These are phyloP conservation scores for Peromyscus maniculatus DNA, from an alignment of 2,113 vertebrate species.

Conservation along the genomic window DNA sequence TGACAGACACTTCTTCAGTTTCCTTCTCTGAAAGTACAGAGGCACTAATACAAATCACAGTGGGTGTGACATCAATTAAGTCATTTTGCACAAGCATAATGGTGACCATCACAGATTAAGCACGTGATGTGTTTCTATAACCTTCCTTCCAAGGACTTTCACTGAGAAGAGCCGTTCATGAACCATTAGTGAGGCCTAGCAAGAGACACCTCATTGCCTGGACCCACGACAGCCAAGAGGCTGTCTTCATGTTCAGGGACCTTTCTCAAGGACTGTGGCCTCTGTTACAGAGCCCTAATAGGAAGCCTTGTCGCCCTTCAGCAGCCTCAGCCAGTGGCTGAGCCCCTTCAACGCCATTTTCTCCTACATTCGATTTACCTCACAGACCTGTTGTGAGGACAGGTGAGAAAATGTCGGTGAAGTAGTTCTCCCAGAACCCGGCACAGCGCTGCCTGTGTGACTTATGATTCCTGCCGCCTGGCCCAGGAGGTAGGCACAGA, in stretches of 20 bases:
- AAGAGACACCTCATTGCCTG: not conserved
- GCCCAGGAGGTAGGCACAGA: not conserved
- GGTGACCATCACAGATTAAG: not conserved
- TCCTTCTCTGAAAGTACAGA: not conserved
- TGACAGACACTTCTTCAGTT: not conserved
- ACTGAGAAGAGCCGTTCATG: not conserved
- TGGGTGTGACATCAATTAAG: not conserved
- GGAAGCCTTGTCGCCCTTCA: not conserved
- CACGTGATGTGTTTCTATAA: not conserved
- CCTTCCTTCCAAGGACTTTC: not conserved
- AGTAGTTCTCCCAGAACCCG: not conserved
- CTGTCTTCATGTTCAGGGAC: too few species aligned
- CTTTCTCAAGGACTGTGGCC: not conserved
- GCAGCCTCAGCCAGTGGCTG: not conserved
- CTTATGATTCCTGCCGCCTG: not conserved
- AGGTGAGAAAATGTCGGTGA: not conserved
- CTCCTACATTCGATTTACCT: not conserved
- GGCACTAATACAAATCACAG: not conserved
- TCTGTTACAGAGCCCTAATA: not conserved
- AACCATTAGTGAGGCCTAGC: not conserved
- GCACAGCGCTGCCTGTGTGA: not conserved
- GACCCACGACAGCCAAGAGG: not conserved
- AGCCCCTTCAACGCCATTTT: constrained; percentile 3
- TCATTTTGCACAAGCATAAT: fast-evolving
- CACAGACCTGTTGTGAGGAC: not conserved